Evolutionary conservation across 2,888 invertebrate species (phyloP).

Genomic region (Drosophila sordidula): DNA sequence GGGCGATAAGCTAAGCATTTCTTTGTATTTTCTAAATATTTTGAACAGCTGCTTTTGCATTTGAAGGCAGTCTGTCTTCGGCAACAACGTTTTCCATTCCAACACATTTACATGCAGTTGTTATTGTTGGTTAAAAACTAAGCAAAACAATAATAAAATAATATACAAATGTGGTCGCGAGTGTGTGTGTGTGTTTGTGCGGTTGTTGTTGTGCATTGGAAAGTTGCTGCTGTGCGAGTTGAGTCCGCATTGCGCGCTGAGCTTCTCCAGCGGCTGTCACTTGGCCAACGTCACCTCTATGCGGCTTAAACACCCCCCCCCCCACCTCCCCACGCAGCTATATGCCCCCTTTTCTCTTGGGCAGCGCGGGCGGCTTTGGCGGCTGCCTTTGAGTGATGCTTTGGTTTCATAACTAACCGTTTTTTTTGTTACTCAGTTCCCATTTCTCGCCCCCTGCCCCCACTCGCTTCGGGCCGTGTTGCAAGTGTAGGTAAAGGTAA

Average conservation of each 20-base stretch:
- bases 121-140: constrained; percentile 43
- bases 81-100: constrained; percentile 22
- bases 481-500: constrained; percentile 76
- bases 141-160: constrained; percentile 74
- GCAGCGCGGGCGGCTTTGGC: constrained; percentile 77
- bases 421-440: constrained; percentile 63
- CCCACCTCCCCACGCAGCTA: not conserved
- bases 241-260: constrained; percentile 58
- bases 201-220: constrained; percentile 59
- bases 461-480: constrained; percentile 37
- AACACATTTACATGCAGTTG: constrained; percentile 54
- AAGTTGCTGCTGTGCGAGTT: constrained; percentile 66
- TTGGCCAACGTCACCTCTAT: constrained; percentile 28
- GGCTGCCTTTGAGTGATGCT: constrained; percentile 77
- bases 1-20: not conserved
- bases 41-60: not conserved
- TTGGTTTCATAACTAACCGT: constrained; percentile 79
- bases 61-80: not conserved
- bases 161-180: constrained; percentile 48
- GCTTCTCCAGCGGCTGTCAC: constrained; percentile 65
- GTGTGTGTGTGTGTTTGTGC: constrained; percentile 26
- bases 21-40: not conserved
- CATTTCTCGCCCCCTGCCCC: constrained; percentile 51
- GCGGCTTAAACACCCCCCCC: constrained; percentile 14
- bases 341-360: constrained; percentile 11